These are phyloP conservation scores for Agonum fuliginosum DNA, from an alignment of 2,888 invertebrate genomes.

Conservation along the genomic window DNA sequence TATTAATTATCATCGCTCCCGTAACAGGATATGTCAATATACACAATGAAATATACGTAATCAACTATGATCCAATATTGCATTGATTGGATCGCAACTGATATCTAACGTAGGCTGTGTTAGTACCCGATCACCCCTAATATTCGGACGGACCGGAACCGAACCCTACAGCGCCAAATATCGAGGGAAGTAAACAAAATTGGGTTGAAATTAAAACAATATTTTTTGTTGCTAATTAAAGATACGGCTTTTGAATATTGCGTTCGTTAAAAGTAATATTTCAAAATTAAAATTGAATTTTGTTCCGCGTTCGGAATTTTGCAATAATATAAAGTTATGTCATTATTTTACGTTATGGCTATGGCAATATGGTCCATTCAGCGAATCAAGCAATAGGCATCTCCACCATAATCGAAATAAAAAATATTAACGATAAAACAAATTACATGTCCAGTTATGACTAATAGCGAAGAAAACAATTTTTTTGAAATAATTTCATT, in stretches of 20 bases:
- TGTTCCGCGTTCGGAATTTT: not conserved
- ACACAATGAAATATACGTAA: constrained; percentile 59
- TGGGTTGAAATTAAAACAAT: not conserved
- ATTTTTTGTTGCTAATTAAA: not conserved
- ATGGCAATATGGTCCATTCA: too few species aligned
- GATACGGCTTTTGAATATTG: not conserved
- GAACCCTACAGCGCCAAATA: not conserved
- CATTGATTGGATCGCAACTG: constrained; percentile 57
- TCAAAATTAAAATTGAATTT: too few species aligned
- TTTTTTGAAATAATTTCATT: too few species aligned
- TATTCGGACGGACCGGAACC: not conserved
- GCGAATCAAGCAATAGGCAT: too few species aligned
- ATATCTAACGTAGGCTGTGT: constrained; percentile 37
- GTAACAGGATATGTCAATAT: constrained; percentile 59
- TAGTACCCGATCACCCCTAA: constrained; percentile 2
- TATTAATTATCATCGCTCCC: constrained; percentile 59
- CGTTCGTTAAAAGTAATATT: not conserved
- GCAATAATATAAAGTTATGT: not conserved
- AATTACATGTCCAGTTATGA: too few species aligned
- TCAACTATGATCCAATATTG: constrained; percentile 60
- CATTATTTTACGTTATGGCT: too few species aligned
- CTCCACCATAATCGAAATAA: too few species aligned
- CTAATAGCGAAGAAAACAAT: too few species aligned
- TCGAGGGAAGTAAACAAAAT: not conserved
- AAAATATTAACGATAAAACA: too few species aligned